phyloP scores from a whole-genome alignment of 2,113 vertebrate species.

The Pteronura brasiliensis region DNA sequence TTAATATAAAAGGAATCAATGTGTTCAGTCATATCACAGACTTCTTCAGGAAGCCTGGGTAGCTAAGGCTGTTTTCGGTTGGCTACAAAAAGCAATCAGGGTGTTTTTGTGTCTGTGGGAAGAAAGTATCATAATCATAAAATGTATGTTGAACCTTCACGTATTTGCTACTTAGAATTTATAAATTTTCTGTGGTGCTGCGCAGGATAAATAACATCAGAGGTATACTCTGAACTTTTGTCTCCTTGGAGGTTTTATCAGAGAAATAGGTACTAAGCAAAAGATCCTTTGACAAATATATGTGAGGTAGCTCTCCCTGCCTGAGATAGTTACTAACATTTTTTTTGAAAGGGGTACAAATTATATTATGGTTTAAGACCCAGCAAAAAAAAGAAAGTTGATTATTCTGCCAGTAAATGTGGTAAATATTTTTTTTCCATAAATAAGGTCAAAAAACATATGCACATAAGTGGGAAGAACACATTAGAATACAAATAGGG shows the following conservation, averaged over 20 bases:
- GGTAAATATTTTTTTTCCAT: background rate
- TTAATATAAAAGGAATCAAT: slow-evolving; percentile 40
- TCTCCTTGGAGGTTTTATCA: background rate
- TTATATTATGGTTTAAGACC: background rate
- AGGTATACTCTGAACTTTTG: background rate
- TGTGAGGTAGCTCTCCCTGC: background rate
- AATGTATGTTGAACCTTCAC: background rate
- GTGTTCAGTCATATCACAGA: background rate
- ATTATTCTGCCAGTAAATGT: background rate
- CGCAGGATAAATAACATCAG: background rate
- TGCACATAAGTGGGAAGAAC: background rate
- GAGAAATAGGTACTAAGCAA: background rate
- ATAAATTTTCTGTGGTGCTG: background rate
- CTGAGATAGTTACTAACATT: background rate
- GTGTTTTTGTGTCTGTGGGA: background rate
- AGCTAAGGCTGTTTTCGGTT: background rate
- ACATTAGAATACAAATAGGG: background rate
- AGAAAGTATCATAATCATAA: background rate
- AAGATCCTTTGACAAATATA: background rate
- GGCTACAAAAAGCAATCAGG: background rate
- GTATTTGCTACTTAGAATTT: background rate
- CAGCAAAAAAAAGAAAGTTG: background rate
- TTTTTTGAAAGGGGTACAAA: background rate
- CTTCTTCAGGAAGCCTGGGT: background rate
- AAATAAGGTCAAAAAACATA: background rate